These are phyloP conservation scores for Copidosoma floridanum DNA, from an alignment of 1,140 invertebrate species.

Conservation along the genomic window DNA sequence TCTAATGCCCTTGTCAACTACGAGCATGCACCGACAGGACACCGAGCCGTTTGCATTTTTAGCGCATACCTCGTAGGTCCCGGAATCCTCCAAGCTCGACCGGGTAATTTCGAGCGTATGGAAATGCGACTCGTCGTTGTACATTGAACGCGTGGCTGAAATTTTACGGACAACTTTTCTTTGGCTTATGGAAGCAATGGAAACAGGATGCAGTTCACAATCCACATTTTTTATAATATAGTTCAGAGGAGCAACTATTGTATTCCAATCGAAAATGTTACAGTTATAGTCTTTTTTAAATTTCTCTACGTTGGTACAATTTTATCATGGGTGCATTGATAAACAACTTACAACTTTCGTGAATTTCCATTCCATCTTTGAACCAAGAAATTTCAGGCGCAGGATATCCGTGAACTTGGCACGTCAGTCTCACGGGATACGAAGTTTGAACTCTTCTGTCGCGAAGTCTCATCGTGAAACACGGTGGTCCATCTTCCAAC, in stretches of 20 bases:
- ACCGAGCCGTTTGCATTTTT: constrained; percentile 80
- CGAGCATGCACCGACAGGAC: constrained; percentile 75
- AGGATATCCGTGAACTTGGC: constrained; percentile 79
- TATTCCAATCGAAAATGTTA: too few species aligned
- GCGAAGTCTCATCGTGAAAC: constrained; percentile 84
- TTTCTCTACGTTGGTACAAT: too few species aligned
- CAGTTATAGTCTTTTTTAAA: too few species aligned
- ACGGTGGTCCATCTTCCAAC: constrained; percentile 62
- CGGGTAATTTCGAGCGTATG: constrained; percentile 81
- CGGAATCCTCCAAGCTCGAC: constrained; percentile 76
- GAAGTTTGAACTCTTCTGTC: constrained; percentile 78
- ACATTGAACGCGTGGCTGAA: constrained; percentile 63
- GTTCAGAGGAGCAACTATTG: too few species aligned
- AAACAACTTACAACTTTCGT: not conserved
- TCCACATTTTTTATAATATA: too few species aligned
- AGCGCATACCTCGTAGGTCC: constrained; percentile 77
- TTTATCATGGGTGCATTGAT: not conserved
- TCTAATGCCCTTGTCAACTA: constrained; percentile 81
- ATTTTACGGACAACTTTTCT: too few species aligned
- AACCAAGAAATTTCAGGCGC: constrained; percentile 74
- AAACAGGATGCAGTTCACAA: too few species aligned
- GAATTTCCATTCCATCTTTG: constrained; percentile 68
- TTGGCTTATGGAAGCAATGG: too few species aligned
- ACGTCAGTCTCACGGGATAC: constrained; percentile 82
- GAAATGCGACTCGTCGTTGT: constrained; percentile 70